A percentile compares a stretch with the other conserved stretches of the same genome.
phyloP scores from a whole-genome alignment of 2,113 vertebrate genomes.

The Ammodytes dubius region DNA sequence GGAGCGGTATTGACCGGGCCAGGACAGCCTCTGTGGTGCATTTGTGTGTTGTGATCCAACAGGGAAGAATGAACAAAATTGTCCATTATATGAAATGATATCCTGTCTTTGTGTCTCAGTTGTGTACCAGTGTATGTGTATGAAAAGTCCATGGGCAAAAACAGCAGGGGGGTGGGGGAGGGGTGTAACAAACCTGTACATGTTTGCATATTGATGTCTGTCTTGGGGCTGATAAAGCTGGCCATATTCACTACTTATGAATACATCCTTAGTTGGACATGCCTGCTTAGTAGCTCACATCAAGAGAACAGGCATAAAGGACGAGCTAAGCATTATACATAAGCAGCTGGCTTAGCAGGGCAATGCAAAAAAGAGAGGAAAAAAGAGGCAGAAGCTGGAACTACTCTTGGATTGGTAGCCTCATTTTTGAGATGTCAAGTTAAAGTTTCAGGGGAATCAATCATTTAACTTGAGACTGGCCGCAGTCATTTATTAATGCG shows the following conservation, averaged over 20 bases:
- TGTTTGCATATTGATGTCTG: constrained; percentile 31
- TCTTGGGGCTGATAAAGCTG: constrained; percentile 21
- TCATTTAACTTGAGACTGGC: constrained; percentile 22
- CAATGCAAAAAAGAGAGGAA: background rate
- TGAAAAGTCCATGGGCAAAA: constrained; percentile 1
- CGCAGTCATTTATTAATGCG: constrained; percentile 35
- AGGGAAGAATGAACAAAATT: constrained; percentile 48
- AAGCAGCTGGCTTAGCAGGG: constrained; percentile 16
- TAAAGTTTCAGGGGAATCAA: constrained; percentile 48
- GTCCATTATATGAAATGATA: constrained; percentile 22
- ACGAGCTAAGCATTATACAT: constrained; percentile 33
- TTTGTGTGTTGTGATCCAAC: constrained; percentile 52
- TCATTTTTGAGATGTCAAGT: constrained; percentile 21
- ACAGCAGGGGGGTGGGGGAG: background rate
- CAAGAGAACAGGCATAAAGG: constrained; percentile 36
- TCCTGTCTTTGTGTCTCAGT: background rate
- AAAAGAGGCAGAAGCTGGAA: background rate
- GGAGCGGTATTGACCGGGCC: constrained; percentile 77
- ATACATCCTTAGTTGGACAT: constrained; percentile 31
- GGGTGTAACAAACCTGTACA: background rate
- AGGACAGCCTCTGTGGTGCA: constrained; percentile 54
- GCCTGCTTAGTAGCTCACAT: constrained; percentile 40
- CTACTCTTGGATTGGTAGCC: constrained; percentile 9
- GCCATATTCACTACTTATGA: constrained; percentile 42
- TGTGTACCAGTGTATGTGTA: background rate